Percentiles rank a stretch among this genome's conserved stretches.
phyloP scores from a whole-genome alignment of 2,113 vertebrate species.

The Pogona vitticeps region DNA sequence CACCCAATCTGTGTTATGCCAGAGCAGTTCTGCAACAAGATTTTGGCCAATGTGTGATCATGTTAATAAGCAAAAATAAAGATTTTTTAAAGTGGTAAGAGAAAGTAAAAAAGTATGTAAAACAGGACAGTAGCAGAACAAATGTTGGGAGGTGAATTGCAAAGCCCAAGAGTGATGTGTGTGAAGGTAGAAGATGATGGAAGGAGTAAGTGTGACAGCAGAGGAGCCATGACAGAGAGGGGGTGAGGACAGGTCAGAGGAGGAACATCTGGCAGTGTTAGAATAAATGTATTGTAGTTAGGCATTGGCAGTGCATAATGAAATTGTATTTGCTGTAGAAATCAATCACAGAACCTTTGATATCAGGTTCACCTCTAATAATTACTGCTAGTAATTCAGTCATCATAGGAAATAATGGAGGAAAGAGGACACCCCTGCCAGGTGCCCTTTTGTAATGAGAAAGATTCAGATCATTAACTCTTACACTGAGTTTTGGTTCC shows the following conservation, averaged over 20 bases:
- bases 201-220: fast-evolving
- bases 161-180: background rate
- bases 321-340: conserved; percentile 41
- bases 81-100: conserved; percentile 10
- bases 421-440: conserved; percentile 42
- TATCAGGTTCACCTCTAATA: conserved; percentile 45
- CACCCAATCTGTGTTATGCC: background rate
- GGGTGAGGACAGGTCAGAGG: background rate
- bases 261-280: background rate
- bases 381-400: background rate
- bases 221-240: background rate
- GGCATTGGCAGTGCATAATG: conserved; percentile 23
- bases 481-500: conserved; percentile 42
- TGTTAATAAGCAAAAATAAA: background rate
- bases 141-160: conserved; percentile 6
- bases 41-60: background rate
- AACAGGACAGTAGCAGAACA: background rate
- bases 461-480: conserved; percentile 50
- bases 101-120: background rate
- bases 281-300: conserved; percentile 26
- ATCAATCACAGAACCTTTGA: conserved; percentile 28
- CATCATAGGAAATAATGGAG: conserved; percentile 2
- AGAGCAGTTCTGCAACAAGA: too few species aligned
- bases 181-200: background rate
- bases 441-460: conserved; percentile 46